These are phyloP conservation scores for Eulemur mongoz DNA, from an alignment of 2,797 vertebrate species.

Conservation along the genomic window DNA sequence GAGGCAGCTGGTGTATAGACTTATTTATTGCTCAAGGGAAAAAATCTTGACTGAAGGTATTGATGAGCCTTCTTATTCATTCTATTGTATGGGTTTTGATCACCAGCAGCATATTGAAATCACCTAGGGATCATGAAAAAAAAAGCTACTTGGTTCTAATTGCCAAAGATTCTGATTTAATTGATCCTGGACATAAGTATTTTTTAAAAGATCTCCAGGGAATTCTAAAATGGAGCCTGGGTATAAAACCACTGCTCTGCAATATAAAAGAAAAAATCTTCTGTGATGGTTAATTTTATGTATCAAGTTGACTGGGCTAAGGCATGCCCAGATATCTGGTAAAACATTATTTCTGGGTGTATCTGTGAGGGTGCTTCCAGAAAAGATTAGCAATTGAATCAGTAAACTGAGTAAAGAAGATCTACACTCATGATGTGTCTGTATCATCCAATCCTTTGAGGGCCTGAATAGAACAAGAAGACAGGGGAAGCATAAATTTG, in stretches of 20 bases:
- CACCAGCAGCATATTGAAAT: slow-evolving; percentile 33
- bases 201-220: background rate
- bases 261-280: background rate
- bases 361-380: background rate
- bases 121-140: background rate
- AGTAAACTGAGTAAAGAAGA: background rate
- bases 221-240: background rate
- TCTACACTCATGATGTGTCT: background rate
- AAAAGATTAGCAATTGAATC: background rate
- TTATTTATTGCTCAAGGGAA: background rate
- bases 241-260: background rate
- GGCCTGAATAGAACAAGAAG: background rate
- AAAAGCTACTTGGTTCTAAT: background rate
- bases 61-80: background rate
- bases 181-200: background rate
- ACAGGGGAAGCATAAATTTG: background rate
- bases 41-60: background rate
- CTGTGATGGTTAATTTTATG: background rate
- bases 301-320: background rate
- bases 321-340: background rate
- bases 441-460: background rate
- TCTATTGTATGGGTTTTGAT: background rate
- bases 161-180: slow-evolving; percentile 28
- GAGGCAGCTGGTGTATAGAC: background rate
- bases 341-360: background rate